Percentiles rank a stretch among this genome's conserved stretches.
phyloP scores from a whole-genome alignment of 2,113 vertebrate species.

The Sylvia atricapilla region DNA sequence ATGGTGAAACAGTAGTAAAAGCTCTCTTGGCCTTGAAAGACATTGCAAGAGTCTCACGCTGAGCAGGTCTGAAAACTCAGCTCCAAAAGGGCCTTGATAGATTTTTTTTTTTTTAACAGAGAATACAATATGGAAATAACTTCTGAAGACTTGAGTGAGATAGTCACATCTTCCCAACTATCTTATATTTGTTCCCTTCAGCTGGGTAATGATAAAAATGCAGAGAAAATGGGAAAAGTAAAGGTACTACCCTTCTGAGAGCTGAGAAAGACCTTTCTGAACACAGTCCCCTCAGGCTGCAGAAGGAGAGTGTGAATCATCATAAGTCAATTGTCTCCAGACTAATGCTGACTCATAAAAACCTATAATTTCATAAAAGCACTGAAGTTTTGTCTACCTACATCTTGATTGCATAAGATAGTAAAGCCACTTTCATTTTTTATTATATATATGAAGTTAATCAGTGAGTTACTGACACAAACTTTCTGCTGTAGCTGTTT shows the following conservation, averaged over 20 bases:
- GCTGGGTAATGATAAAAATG: not conserved
- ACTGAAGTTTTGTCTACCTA: not conserved
- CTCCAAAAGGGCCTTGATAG: not conserved
- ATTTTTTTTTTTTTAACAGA: not conserved
- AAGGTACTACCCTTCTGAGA: not conserved
- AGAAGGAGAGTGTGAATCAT: not conserved
- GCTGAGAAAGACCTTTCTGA: not conserved
- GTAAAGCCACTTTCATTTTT: not conserved
- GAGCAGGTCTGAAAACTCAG: not conserved
- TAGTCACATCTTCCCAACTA: not conserved
- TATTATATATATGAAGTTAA: not conserved
- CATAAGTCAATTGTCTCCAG: not conserved
- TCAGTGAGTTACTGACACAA: not conserved
- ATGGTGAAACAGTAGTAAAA: not conserved
- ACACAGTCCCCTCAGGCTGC: not conserved
- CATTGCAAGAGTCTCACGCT: not conserved
- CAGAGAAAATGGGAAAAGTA: not conserved
- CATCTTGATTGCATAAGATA: not conserved
- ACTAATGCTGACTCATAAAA: not conserved
- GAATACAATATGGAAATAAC: not conserved
- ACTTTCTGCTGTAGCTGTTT: not conserved
- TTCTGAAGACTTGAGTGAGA: not conserved
- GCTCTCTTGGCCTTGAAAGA: not conserved
- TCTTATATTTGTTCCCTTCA: not conserved
- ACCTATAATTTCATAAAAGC: not conserved